Conservation (phyloP, 2,888 invertebrate species). For the Standfussiana lucernea region DNA sequence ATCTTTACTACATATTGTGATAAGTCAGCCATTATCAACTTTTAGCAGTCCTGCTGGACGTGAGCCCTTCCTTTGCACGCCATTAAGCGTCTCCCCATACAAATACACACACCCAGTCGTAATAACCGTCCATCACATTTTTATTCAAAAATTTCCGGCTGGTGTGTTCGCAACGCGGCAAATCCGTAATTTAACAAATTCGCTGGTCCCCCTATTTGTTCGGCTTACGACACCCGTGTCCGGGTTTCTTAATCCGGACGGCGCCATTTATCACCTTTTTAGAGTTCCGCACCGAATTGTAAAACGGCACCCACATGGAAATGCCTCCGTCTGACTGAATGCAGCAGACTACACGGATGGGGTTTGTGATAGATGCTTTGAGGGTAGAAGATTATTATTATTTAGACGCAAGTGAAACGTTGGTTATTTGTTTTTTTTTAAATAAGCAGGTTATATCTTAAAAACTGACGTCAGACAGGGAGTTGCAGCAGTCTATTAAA, state of each 20-base stretch:
- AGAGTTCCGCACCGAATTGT: slow-evolving; percentile 60
- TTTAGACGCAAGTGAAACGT: slow-evolving; percentile 16
- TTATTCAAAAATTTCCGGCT: slow-evolving; percentile 55
- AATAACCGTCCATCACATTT: slow-evolving; percentile 57
- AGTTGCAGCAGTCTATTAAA: not conserved
- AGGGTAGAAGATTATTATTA: too few species aligned
- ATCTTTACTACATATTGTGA: not conserved
- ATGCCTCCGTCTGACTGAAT: slow-evolving; percentile 21
- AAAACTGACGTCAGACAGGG: not conserved
- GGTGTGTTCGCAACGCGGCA: slow-evolving; percentile 29
- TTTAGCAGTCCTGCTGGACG: not conserved
- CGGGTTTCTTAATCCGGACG: slow-evolving; percentile 62
- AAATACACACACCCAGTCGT: slow-evolving; percentile 17
- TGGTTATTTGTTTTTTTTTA: not conserved
- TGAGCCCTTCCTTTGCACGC: not conserved
- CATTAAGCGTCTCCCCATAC: slow-evolving; percentile 5
- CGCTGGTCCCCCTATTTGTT: slow-evolving; percentile 64
- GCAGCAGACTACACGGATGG: slow-evolving; percentile 37
- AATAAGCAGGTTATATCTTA: not conserved
- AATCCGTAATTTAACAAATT: slow-evolving; percentile 66
- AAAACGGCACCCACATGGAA: slow-evolving; percentile 58
- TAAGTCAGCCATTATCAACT: not conserved
- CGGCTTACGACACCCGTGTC: slow-evolving; percentile 65
- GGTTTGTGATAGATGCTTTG: slow-evolving; percentile 14
- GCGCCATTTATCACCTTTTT: slow-evolving; percentile 68